Evolutionary conservation across 2,888 invertebrate genomes (phyloP), one percentile per base, ranked within the genome.

Genomic region (Epistrophe grossulariae): DNA sequence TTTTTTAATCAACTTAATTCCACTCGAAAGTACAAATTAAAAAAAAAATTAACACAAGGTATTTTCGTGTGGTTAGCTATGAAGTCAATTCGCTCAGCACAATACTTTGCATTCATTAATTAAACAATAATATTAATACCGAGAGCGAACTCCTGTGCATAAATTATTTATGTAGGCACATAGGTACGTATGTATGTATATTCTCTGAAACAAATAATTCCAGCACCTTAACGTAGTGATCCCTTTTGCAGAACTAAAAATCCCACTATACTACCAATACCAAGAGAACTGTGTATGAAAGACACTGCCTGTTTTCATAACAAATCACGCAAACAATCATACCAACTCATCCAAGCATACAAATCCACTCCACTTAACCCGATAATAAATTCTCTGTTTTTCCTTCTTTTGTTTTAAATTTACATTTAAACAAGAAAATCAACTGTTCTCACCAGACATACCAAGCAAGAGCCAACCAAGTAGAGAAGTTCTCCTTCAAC

Each of bases 371-470:
- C 43, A 45, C 59, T 72, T 57, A 72, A 72, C 55, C 59, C 31
- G 31, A 60, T 50, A 50, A 80, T 74, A 43, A 74, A 59, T 74
- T 68, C 43, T 15, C 9, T 35, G 60, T 74, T 66, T 77, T 59
- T 68, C 43, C 60, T 59, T 66, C 38, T 59, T 52, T 80, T 66
- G 66, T 59, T 79, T 84, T 64, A 73, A 76, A 76, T 79, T 73
- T 71, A 59, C 74, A 83, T 79, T 84, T 76, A 45, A 74, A 84
- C 70, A 28, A 84, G 79, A 74, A 74, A 62, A 79, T 79, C 84
- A 79, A 84, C 84, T 71, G 64, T 43, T 64, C 64, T 31, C 70
- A 72, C 52, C 59, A 55, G 57, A 11, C 74, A 24, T 35, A 40
- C 24, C 40, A 2, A 11, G 43, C 19, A 60, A 40, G 60, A 38